phyloP scores from a whole-genome alignment of 2,888 invertebrate species.

The Brenthis ino region DNA sequence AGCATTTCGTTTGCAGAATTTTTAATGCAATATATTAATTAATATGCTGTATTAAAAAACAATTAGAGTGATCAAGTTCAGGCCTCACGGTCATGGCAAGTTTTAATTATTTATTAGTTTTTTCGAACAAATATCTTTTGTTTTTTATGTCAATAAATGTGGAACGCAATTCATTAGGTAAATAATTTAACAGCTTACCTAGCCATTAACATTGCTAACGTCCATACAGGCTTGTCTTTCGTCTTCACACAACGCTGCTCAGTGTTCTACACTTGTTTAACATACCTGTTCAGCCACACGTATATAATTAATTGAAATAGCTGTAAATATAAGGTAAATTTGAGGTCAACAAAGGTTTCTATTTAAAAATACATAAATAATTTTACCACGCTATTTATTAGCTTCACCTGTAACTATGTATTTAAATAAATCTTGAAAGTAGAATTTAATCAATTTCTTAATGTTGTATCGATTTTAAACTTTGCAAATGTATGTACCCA shows the following conservation, averaged over 20 bases:
- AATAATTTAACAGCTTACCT: not conserved
- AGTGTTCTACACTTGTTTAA: constrained; percentile 7
- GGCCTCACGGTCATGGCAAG: not conserved
- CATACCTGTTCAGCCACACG: constrained; percentile 18
- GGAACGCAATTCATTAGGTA: not conserved
- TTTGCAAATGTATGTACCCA: too few species aligned
- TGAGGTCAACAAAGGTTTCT: not conserved
- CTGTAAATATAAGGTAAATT: not conserved
- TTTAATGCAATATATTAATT: constrained; percentile 5
- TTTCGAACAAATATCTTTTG: not conserved
- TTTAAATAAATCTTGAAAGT: too few species aligned
- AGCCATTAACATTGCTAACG: constrained; percentile 2
- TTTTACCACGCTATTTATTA: too few species aligned
- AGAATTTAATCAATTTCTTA: too few species aligned
- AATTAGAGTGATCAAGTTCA: not conserved
- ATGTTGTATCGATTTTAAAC: too few species aligned
- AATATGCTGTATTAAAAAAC: not conserved
- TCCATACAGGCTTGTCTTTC: constrained; percentile 6
- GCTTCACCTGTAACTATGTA: too few species aligned
- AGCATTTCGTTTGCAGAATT: constrained; percentile 3
- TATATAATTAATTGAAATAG: constrained; percentile 12
- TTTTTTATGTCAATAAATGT: not conserved
- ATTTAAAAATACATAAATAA: too few species aligned
- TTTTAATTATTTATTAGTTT: not conserved
- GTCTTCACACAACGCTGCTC: constrained; percentile 14